These are phyloP conservation scores for Osmerus eperlanus DNA, from an alignment of 2,113 vertebrate species.

Conservation along the genomic window DNA sequence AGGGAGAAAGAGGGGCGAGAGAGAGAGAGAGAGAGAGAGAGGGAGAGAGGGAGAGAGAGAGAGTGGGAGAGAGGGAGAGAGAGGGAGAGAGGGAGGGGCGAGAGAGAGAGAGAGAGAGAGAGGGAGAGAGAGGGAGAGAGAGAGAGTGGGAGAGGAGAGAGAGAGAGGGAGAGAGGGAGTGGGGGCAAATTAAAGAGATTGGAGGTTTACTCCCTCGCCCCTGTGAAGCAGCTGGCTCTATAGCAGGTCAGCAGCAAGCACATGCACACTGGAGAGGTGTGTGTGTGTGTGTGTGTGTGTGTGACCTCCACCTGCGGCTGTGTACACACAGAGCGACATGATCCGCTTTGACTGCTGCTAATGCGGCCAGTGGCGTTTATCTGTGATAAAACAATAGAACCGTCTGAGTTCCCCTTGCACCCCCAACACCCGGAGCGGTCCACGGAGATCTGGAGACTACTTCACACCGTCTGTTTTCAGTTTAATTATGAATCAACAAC, in stretches of 20 bases:
- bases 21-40: not conserved
- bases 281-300: conserved; percentile 28
- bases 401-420: conserved; percentile 7
- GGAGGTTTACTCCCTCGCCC: conserved; percentile 68
- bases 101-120: no score
- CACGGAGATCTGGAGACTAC: no score
- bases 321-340: conserved; percentile 66
- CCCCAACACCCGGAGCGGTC: no score
- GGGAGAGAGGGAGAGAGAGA: not conserved
- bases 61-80: not conserved
- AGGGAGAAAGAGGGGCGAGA: not conserved
- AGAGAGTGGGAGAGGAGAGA: no score
- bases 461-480: conserved; percentile 7
- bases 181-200: conserved; percentile 66
- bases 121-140: no score
- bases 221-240: conserved; percentile 71
- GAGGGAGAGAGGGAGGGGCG: not conserved
- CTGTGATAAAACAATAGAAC: conserved; percentile 56
- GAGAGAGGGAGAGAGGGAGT: not conserved
- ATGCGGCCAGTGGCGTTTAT: conserved; percentile 60
- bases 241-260: conserved; percentile 69
- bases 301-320: conserved; percentile 65
- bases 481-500: conserved; percentile 1
- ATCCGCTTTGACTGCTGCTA: conserved; percentile 71
- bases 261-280: conserved; percentile 52